Evolutionary conservation across 2,888 invertebrate species (phyloP).

Genomic region (Agrenia bidenticulata): DNA sequence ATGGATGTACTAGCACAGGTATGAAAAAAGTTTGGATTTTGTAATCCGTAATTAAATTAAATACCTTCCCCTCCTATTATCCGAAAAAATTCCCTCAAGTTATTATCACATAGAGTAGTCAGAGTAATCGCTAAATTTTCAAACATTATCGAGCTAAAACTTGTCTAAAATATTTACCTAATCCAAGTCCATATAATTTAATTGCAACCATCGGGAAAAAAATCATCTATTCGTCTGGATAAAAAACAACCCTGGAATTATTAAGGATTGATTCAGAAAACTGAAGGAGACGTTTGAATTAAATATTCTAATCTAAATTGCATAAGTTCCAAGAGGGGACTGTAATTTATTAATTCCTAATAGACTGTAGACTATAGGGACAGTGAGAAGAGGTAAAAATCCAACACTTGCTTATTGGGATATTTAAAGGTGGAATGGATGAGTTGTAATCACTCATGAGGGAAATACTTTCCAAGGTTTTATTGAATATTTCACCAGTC

Average conservation of each 20-base stretch:
- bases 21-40: constrained; percentile 13
- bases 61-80: not conserved
- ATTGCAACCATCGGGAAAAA: not conserved
- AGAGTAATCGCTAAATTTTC: no score
- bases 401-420: not conserved
- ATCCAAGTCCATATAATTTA: not conserved
- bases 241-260: not conserved
- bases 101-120: no score
- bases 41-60: not conserved
- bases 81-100: not conserved
- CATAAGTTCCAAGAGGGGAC: not conserved
- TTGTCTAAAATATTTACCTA: no score
- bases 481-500: not conserved
- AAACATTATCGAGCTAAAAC: no score
- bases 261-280: not conserved
- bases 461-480: not conserved
- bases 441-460: constrained; percentile 2
- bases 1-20: constrained; percentile 75
- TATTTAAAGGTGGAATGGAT: not conserved
- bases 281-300: not conserved
- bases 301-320: not conserved
- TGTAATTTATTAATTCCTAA: not conserved
- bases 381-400: not conserved
- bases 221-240: not conserved
- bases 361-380: no score